Evolutionary conservation across 2,888 invertebrate species (phyloP).

Genomic region (Myopa testacea): DNA sequence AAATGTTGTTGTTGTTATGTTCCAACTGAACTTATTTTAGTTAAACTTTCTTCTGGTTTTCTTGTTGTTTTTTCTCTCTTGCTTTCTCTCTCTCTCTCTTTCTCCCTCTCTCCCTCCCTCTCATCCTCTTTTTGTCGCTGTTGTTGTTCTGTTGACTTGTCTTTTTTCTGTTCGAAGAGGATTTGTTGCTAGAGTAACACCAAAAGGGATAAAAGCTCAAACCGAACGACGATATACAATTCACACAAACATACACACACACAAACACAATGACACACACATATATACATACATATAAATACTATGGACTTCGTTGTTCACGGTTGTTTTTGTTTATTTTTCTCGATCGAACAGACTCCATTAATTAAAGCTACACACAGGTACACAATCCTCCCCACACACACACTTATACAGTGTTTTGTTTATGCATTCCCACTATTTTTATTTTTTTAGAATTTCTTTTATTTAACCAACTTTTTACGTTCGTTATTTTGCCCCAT

Average conservation of each 20-base stretch:
- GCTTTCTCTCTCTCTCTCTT: not conserved
- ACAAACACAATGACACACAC: not conserved
- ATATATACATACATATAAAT: not conserved
- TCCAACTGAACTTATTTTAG: not conserved
- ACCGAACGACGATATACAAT: not conserved
- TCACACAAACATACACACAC: conserved; percentile 3
- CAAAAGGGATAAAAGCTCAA: conserved; percentile 6
- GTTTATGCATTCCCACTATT: conserved; percentile 1
- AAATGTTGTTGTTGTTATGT: too few species aligned
- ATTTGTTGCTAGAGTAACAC: conserved; percentile 14
- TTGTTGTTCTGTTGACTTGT: not conserved
- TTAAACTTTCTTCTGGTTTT: not conserved
- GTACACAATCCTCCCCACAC: not conserved
- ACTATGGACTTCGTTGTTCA: not conserved
- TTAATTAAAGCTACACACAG: conserved; percentile 31
- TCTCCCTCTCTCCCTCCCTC: not conserved
- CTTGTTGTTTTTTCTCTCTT: not conserved
- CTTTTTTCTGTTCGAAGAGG: not conserved
- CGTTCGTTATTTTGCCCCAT: not conserved
- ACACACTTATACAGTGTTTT: not conserved
- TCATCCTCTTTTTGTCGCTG: not conserved
- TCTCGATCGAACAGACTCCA: conserved; percentile 29
- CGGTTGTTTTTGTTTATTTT: not conserved
- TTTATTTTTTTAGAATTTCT: not conserved
- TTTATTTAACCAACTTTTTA: not conserved